These are phyloP conservation scores for Clarias pachynema DNA, from an alignment of 2,797 vertebrate genomes.

Conservation along the genomic window DNA sequence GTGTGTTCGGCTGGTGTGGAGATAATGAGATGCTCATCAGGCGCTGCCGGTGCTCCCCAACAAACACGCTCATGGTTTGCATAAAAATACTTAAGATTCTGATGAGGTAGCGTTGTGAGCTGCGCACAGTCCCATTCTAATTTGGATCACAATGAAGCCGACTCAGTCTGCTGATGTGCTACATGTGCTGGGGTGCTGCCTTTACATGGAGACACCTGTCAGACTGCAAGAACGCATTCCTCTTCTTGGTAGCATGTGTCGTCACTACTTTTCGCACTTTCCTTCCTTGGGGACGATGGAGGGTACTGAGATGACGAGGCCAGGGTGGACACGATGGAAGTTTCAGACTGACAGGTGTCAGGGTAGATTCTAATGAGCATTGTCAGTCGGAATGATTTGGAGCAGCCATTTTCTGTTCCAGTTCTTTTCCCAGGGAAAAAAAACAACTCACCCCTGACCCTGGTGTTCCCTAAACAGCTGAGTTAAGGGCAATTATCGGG, in stretches of 20 bases:
- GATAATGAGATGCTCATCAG: conserved; percentile 98
- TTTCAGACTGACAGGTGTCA: conserved; percentile 72
- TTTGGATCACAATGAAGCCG: conserved; percentile 83
- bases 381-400: conserved; percentile 79
- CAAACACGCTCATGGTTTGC: conserved; percentile 82
- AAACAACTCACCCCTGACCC: conserved; percentile 74
- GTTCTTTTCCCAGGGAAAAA: conserved; percentile 41
- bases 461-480: conserved; percentile 64
- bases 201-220: conserved; percentile 86
- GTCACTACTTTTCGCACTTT: conserved; percentile 8
- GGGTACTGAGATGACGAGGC: conserved; percentile 26
- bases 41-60: conserved; percentile 78
- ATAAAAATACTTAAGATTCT: conserved; percentile 91
- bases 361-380: conserved; percentile 73
- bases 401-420: conserved; percentile 61
- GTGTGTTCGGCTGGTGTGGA: conserved; percentile 87
- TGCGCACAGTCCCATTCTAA: conserved; percentile 79
- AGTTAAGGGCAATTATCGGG: conserved; percentile 68
- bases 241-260: conserved; percentile 21
- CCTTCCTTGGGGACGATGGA: conserved; percentile 15
- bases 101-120: conserved; percentile 71
- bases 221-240: conserved; percentile 72
- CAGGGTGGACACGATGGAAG: conserved; percentile 62
- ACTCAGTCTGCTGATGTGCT: conserved; percentile 79
- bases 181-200: conserved; percentile 61